Evolutionary conservation across 2,888 invertebrate species (phyloP), one percentile per base, ranked within the genome.

Genomic region (Netelia inedita): DNA sequence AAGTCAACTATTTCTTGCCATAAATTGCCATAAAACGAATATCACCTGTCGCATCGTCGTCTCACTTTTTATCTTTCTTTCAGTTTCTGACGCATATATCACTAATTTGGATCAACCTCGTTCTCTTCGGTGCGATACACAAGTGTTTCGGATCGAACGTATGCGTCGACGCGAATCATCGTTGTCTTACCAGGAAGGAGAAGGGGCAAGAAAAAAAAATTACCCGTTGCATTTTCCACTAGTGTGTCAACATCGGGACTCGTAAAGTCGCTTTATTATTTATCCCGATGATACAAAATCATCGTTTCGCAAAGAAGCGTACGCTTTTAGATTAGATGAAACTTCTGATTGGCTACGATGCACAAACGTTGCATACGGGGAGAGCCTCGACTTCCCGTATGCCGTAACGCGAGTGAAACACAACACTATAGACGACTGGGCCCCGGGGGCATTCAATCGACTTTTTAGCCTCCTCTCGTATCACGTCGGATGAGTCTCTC

Each of bases 311-410:
- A 35, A 35, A 35, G 35, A 35, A 35, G 6, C 46, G 46, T 14
- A 46, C 14, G 10, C 14, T 21, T 41, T 57, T 46, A 46, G 43
- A 73, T 73, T 19, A 23, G 41, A 59, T 57, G 23, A 59, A 46
- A 46, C 46, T 46, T 41, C 16, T 21, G 23, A 23, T 21, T 8
- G 41, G 19, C 55, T 57, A 21, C 57, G 72, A n/a, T 68, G n/a
- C 50, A 80, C 46, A 79, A 69, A 61, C 6, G 50, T 43, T 50
- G 63, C 50, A n/a, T 28, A 35, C 46, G 14, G 8, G 63, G 50
- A 65, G 55, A 35, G 66, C 41, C 46, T 68, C 66, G 59, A 83
- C 71, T 83, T 83, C 83, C 83, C 61, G 79, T 83, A 76, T 83
- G 75, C 72, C 43, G 79, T 76, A 83, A 83, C 72, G 11, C 43